These are phyloP conservation scores for Syrrhaptes paradoxus DNA, from an alignment of 2,113 vertebrate genomes.

Conservation along the genomic window DNA sequence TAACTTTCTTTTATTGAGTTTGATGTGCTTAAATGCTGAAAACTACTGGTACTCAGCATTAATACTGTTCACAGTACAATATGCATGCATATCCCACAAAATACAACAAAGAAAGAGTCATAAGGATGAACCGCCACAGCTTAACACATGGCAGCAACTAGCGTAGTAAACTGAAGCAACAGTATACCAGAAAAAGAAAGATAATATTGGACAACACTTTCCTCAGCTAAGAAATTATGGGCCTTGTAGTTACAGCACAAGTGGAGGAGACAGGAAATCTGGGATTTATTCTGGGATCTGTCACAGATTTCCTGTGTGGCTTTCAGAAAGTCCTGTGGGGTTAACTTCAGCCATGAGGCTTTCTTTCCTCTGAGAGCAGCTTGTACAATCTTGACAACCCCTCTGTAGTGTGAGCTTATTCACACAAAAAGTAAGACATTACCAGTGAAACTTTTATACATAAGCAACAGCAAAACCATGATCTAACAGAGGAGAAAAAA, in stretches of 20 bases:
- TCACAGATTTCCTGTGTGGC: slow-evolving; percentile 58
- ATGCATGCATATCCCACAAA: not conserved
- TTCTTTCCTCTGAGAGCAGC: not conserved
- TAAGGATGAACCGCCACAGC: not conserved
- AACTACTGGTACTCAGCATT: not conserved
- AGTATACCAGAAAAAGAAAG: not conserved
- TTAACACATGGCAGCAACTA: not conserved
- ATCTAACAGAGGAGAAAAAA: not conserved
- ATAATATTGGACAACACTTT: not conserved
- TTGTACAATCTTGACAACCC: not conserved
- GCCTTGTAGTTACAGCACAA: slow-evolving; percentile 9
- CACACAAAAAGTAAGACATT: not conserved
- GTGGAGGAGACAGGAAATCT: slow-evolving; percentile 59
- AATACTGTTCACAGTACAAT: not conserved
- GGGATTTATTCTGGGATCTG: slow-evolving; percentile 61
- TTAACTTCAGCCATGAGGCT: slow-evolving; percentile 13
- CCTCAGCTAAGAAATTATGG: not conserved
- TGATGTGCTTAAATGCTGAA: not conserved
- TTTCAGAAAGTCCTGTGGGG: slow-evolving; percentile 34
- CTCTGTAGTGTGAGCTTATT: not conserved
- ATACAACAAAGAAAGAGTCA: not conserved
- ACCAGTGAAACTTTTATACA: not conserved
- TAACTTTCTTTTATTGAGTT: not conserved
- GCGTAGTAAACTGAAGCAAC: not conserved
- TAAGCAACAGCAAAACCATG: not conserved